Conservation (phyloP, 2,888 invertebrate genomes). For the Drosophila helvetica region DNA sequence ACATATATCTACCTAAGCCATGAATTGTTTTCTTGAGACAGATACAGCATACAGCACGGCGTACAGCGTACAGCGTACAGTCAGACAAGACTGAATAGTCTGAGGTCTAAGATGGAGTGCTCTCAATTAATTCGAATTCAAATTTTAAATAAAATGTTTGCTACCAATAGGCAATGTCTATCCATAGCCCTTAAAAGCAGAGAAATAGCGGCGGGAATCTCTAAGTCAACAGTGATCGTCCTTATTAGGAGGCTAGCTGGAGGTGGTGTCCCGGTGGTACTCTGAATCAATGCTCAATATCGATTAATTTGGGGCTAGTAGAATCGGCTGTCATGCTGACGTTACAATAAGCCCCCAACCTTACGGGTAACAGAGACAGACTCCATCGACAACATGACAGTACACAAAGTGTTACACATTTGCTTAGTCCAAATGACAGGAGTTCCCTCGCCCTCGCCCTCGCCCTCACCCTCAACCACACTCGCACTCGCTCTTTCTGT, state of each 20-base stretch:
- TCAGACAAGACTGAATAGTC: not conserved
- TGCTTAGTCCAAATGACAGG: conserved; percentile 45
- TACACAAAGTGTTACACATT: conserved; percentile 55
- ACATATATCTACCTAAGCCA: conserved; percentile 62
- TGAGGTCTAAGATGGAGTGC: not conserved
- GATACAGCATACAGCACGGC: conserved; percentile 10
- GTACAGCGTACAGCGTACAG: not conserved
- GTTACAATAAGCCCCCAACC: not conserved
- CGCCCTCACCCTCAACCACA: too few relatives aligned
- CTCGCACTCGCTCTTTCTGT: too few relatives aligned
- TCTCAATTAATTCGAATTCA: not conserved
- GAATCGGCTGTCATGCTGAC: conserved; percentile 6
- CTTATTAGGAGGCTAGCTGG: too few relatives aligned
- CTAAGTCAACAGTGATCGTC: not conserved
- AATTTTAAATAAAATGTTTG: not conserved
- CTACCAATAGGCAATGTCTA: not conserved
- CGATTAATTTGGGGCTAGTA: not conserved
- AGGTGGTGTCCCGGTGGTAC: too few relatives aligned
- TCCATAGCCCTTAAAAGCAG: not conserved
- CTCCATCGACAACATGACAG: conserved; percentile 39
- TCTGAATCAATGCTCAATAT: not conserved
- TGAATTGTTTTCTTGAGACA: conserved; percentile 67
- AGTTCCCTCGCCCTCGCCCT: not conserved
- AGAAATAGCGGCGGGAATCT: not conserved
- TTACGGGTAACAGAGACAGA: conserved; percentile 4